Base-by-base conservation (phyloP, 2,888 invertebrate species). In the Argynnis bischoffii region DNA sequence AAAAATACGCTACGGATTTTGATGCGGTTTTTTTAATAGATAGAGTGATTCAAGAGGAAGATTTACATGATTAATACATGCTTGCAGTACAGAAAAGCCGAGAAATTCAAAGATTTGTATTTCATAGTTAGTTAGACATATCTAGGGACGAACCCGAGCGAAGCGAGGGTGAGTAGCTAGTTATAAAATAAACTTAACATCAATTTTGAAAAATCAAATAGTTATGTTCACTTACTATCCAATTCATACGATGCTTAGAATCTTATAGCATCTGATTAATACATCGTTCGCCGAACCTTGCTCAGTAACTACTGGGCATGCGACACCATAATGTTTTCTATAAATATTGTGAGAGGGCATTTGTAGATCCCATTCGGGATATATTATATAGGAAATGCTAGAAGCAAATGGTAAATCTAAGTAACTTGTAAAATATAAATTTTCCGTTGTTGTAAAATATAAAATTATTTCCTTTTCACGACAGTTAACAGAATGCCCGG, bases 261-360 rank as follows among this genome's bases (percentile, higher is more conserved):
- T 48, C 26, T 21, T 18, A 59, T 55, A 59, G 26, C 46, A 54
- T 48, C 46, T 63, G 73, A 75, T 76, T 76, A 76, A 76, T 74
- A 74, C 69, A 70, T 48, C 50, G 72, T 63, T 69, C 69, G 63
- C 31, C 61, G 35, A 64, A 71, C 66, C 72, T 71, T 67, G 70
- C 63, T 48, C 60, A 48, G 75, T 75, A 75, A 74, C 75, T 73
- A 73, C 72, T 70, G 74, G 70, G 64, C 74, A 68, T 69, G 70
- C 64, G 74, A 74, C 72, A 68, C 71, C 72, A 74, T 75, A 74
- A 75, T 70, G 63, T 56, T 57, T 48, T 55, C 71, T 69, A 73
- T 71, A 74, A 74, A 73, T 72, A 74, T 64, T 66, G 48, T 60
- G 60, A 66, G 59, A 60, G 35, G 54, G 31, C 54, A 35, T 60